A percentile compares a stretch with the other conserved stretches of the same genome.
Evolutionary conservation across 1,140 invertebrate species (phyloP).

Genomic region (Venturia canescens): DNA sequence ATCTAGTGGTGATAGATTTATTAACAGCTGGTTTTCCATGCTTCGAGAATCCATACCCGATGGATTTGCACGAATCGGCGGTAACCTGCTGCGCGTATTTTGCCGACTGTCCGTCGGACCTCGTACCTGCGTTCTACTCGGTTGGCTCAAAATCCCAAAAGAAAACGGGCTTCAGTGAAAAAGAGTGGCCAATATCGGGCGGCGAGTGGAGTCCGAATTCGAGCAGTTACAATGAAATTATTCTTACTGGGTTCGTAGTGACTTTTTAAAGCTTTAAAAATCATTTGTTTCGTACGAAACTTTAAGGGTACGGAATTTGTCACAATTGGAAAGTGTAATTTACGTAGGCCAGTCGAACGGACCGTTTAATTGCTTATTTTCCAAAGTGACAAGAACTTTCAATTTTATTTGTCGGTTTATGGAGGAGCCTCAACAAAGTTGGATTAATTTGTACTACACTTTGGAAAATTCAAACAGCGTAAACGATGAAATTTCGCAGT

Average conservation of each 20-base stretch:
- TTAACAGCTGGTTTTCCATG: constrained; percentile 96
- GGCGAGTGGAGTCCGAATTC: constrained; percentile 96
- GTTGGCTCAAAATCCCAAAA: constrained; percentile 87
- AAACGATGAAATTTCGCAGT: no score
- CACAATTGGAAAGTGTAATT: no score
- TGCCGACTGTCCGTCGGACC: constrained; percentile 97
- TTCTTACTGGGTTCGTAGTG: constrained; percentile 90
- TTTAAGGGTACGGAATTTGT: no score
- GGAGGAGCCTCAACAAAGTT: no score
- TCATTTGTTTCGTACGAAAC: no score
- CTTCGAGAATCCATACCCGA: constrained; percentile 99
- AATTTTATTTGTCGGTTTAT: no score
- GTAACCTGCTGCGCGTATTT: constrained; percentile 97
- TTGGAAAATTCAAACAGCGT: no score
- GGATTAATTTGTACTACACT: no score
- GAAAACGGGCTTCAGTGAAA: constrained; percentile 93
- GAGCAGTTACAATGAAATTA: constrained; percentile 97
- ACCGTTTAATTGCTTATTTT: no score
- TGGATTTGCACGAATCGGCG: constrained; percentile 98
- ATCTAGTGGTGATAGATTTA: constrained; percentile 98
- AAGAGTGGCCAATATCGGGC: constrained; percentile 96
- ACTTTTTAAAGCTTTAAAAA: neutral
- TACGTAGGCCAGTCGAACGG: no score
- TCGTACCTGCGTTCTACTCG: constrained; percentile 95
- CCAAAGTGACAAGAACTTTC: no score